Base-by-base conservation (phyloP, 1,140 invertebrate genomes). In the Aradophagus sp. region DNA sequence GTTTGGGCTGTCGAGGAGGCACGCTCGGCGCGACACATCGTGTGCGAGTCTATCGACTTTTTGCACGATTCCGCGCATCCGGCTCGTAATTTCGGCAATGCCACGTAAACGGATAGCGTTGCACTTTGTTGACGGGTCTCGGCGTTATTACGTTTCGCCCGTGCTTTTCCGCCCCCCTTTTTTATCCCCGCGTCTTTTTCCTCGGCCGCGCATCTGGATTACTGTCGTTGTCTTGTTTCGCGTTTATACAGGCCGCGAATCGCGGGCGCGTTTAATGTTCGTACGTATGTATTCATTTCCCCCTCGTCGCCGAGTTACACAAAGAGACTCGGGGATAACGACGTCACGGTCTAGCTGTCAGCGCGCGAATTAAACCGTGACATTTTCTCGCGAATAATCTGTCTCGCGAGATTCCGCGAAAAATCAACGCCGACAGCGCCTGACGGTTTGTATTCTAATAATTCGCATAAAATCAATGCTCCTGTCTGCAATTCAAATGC, bases 361-460 rank as follows among this genome's bases (percentile, higher is more conserved):
- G 45, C 29, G 39, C 53, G 47, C 27, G 63, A 67, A 67, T 67
- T 67, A 67, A 67, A 59, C 44, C 45, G 41, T 59, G 63, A 67
- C 63, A 59, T 67, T 67, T 67, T 59, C 63, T 53, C 63, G 53
- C 47, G 63, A 67, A 67, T 59, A 67, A 59, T 67, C 39, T 53
- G 47, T 52, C 63, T 59, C 47, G 44, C 47, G 32, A 59, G 53
- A 58, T 13, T 38, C 53, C 31, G 11, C 53, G 53, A 67, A 67
- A 67, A 59, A 59, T 59, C 47, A 59, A 52, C 63, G 48, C 45
- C 48, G 20, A 29, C 41, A 19, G 16, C n/a, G n/a, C 17, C 38
- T 32, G 11, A 20, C 12, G 36, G 16, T 12, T 53, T 61, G 27
- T 53, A 68, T 61, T 59, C 16, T 53, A 59, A 53, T 47, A 48